Evolutionary conservation across 2,797 vertebrate species (phyloP), one percentile per base, ranked within the genome.

Genomic region (Dendrocincla tyrannina): DNA sequence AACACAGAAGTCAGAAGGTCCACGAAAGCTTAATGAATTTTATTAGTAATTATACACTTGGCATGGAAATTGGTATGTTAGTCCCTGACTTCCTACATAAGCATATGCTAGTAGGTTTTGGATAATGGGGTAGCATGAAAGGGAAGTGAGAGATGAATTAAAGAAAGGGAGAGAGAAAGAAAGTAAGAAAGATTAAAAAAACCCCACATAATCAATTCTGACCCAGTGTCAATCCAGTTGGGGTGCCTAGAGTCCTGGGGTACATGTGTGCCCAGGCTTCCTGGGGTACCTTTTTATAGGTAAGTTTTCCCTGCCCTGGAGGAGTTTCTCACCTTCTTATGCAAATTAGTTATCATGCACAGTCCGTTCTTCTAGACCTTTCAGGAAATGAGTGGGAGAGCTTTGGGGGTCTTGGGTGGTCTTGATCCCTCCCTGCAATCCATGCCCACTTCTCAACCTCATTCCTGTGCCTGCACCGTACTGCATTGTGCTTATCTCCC

Each of bases 211-310:
- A 56, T 10, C 11, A 63, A 12, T 56, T 24, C 28, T 50, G 37
- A 23, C 19, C 60, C n/a, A 56, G 7, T 25, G 28, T 56, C 28
- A 50, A 50, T 7, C 37, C 19, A 56, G 35, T 4, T 5, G 1
- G 23, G 27, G 19, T 42, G 32, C 17, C 32, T 14, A 56, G 35
- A 23, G 23, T 76, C 27, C 42, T 37, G 63, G 27, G 23, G 5
- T 12, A 7, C 23, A 56, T 0, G 0, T 3, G 27, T 30, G 23
- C 35, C 68, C 13, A 23, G 19, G 52, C 11, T 32, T 55, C 23
- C 47, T 30, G 58, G 25, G 37, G 37, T 19, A 20, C 32, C 16
- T 20, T 44, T 50, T n/a, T 5, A 44, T 3, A 82, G 5, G 18
- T 15, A 49, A n/a, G 9, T 63, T 35, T 62, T 56, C 16, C 11